These are phyloP conservation scores for Coenonympha arcania DNA, from an alignment of 2,888 invertebrate species.

Conservation along the genomic window DNA sequence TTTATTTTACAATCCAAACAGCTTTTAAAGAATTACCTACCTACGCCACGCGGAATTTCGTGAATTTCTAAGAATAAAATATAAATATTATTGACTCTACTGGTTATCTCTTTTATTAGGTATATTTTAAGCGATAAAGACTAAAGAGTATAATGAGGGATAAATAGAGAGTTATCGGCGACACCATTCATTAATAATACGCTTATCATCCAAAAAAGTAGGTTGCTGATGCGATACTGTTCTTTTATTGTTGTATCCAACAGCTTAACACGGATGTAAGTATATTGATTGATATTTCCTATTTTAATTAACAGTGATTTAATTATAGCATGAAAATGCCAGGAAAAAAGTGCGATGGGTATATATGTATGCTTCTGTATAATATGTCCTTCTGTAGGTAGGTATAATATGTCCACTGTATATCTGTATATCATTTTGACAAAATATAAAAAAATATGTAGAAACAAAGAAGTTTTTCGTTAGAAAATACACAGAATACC, in stretches of 20 bases:
- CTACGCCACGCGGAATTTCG: not conserved
- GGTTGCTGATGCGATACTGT: slow-evolving; percentile 36
- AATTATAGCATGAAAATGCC: no score
- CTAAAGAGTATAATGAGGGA: slow-evolving; percentile 37
- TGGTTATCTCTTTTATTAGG: slow-evolving; percentile 43
- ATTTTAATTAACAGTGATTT: not conserved
- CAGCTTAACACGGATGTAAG: slow-evolving; percentile 20
- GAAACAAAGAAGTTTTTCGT: no score
- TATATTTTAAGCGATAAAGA: slow-evolving; percentile 52
- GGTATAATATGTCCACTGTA: no score
- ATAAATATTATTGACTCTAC: slow-evolving; percentile 2
- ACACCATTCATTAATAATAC: slow-evolving; percentile 59
- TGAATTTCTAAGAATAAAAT: slow-evolving; percentile 7
- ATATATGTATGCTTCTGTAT: no score
- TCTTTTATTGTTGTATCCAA: slow-evolving; percentile 26
- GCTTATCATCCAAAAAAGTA: slow-evolving; percentile 48
- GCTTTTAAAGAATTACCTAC: not conserved
- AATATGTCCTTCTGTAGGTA: no score
- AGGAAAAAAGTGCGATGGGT: no score
- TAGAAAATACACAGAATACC: no score
- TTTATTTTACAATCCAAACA: not conserved
- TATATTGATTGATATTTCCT: slow-evolving; percentile 11
- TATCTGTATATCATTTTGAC: no score
- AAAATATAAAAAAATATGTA: no score
- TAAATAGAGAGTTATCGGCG: slow-evolving; percentile 43